Conservation (phyloP, 2,797 vertebrate genomes). For the Sebastes minor region DNA sequence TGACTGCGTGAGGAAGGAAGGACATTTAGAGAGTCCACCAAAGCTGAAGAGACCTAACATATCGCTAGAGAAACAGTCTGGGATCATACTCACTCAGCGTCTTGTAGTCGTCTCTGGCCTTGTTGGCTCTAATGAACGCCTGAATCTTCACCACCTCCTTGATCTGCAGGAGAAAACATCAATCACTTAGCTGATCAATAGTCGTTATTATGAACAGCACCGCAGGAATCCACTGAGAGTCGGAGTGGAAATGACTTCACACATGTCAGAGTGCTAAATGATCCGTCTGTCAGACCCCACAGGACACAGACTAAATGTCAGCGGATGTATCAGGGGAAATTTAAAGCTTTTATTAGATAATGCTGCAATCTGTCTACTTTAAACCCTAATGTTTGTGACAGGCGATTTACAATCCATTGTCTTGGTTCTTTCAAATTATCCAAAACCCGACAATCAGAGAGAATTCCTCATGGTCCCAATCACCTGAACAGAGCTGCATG, state of each 20-base stretch:
- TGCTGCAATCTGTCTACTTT: not conserved
- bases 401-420: not conserved
- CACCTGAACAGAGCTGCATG: not conserved
- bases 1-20: conserved; percentile 78
- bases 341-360: conserved; percentile 37
- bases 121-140: conserved; percentile 98
- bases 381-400: not conserved
- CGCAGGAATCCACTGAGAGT: conserved; percentile 11
- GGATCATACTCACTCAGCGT: conserved; percentile 90
- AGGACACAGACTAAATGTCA: conserved; percentile 29
- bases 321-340: not conserved
- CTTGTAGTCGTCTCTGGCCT: conserved; percentile 98
- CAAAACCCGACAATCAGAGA: not conserved
- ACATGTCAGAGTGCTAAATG: conserved; percentile 35
- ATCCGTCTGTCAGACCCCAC: conserved; percentile 14
- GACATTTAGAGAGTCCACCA: not conserved
- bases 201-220: conserved; percentile 9
- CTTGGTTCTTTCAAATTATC: not conserved
- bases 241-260: conserved; percentile 8
- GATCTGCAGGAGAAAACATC: conserved; percentile 82
- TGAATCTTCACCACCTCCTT: conserved; percentile 95
- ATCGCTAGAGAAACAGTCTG: not conserved
- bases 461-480: not conserved
- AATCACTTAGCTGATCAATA: conserved; percentile 34
- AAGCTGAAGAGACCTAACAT: not conserved